phyloP scores from a whole-genome alignment of 2,888 invertebrate genomes.

The Megastigmus dorsalis region DNA sequence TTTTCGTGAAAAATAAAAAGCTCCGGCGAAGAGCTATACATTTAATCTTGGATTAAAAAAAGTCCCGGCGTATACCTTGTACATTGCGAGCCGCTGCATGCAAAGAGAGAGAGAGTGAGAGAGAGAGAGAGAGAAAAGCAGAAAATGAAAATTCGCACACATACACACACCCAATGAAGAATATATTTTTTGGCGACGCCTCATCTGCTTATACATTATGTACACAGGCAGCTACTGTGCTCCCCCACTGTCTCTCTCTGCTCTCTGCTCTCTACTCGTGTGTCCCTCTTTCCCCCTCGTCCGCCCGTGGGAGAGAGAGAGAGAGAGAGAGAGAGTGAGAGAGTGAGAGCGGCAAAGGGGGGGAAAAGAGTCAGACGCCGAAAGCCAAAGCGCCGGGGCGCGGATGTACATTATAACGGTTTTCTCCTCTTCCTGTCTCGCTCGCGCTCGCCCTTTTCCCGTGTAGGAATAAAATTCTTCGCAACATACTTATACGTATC shows the following conservation, averaged over 20 bases:
- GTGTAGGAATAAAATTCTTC: slow-evolving; percentile 4
- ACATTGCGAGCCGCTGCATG: no score
- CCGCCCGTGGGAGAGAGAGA: neutral
- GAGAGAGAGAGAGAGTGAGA: neutral
- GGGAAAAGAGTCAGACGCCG: slow-evolving; percentile 32
- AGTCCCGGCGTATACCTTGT: neutral
- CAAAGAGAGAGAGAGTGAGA: no score
- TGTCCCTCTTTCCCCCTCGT: slow-evolving; percentile 15
- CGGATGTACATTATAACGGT: slow-evolving; percentile 47
- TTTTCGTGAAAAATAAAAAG: no score
- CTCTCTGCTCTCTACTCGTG: neutral
- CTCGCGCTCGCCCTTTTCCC: neutral
- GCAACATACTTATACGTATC: neutral
- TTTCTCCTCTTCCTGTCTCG: slow-evolving; percentile 15
- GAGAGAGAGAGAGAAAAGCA: no score
- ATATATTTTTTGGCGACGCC: slow-evolving; percentile 23
- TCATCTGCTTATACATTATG: slow-evolving; percentile 43
- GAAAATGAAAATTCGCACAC: neutral
- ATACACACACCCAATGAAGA: neutral
- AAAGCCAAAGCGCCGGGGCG: slow-evolving; percentile 30
- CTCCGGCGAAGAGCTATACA: neutral
- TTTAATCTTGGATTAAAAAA: slow-evolving; percentile 3
- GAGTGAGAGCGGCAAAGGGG: neutral
- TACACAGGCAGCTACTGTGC: slow-evolving; percentile 20
- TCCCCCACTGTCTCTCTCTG: neutral